Conservation (phyloP, 1,140 invertebrate genomes). For the Epicauta chinensis region DNA sequence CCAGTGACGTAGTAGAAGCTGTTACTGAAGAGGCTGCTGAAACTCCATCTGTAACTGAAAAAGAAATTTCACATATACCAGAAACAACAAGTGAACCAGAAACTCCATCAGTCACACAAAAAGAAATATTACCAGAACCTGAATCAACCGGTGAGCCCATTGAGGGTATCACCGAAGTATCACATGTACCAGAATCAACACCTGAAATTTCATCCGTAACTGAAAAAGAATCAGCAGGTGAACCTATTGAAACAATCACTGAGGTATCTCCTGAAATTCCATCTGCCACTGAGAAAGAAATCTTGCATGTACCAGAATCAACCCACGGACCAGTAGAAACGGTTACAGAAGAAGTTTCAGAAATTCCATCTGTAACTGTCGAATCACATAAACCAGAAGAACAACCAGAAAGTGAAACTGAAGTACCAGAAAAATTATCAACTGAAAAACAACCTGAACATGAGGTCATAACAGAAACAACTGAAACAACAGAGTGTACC, state of each 20-base stretch:
- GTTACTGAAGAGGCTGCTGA: background rate
- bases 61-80: background rate
- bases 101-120: background rate
- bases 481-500: background rate
- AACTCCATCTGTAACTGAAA: background rate
- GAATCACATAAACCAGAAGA: background rate
- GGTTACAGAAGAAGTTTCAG: background rate
- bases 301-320: background rate
- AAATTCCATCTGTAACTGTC: background rate
- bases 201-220: constrained; percentile 2
- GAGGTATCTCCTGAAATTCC: constrained; percentile 7
- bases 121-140: background rate
- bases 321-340: constrained; percentile 1
- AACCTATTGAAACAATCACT: constrained; percentile 5
- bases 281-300: constrained; percentile 1
- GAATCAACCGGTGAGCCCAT: background rate
- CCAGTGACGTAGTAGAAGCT: background rate
- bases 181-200: no score
- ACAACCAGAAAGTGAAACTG: constrained; percentile 6
- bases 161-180: background rate
- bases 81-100: constrained; percentile 14
- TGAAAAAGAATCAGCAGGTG: constrained; percentile 1
- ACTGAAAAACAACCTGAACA: no score
- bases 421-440: constrained; percentile 2
- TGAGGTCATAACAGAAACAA: background rate